Conservation (phyloP, 2,113 vertebrate species). For the Psilopsiagon aurifrons region DNA sequence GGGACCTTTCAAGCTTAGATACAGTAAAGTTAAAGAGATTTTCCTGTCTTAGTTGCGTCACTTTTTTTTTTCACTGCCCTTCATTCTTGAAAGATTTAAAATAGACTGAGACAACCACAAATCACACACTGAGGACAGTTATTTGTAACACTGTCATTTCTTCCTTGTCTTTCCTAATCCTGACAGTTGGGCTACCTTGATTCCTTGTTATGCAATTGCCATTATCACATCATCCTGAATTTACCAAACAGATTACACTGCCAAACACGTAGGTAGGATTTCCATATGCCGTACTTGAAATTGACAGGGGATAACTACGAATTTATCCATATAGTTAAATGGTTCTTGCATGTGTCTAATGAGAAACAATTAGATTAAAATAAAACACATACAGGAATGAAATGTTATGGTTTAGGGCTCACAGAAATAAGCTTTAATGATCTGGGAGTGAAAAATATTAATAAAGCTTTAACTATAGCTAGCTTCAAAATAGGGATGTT, state of each 20-base stretch:
- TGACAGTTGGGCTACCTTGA: neutral
- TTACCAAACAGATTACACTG: constrained; percentile 21
- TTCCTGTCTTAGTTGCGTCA: neutral
- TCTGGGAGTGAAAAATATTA: neutral
- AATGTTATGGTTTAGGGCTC: neutral
- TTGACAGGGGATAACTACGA: neutral
- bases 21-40: neutral
- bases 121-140: neutral
- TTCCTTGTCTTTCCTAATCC: neutral
- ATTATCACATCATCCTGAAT: neutral
- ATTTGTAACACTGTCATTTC: neutral
- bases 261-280: neutral
- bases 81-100: constrained; percentile 3
- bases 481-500: neutral
- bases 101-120: neutral
- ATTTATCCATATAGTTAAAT: neutral
- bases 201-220: neutral
- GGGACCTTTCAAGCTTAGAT: neutral
- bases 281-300: neutral
- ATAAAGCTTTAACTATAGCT: neutral
- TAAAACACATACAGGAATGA: neutral
- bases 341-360: neutral
- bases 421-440: neutral
- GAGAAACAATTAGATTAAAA: neutral
- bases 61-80: neutral